Conservation (phyloP, 2,113 vertebrate species). For the Regulus satrapa region DNA sequence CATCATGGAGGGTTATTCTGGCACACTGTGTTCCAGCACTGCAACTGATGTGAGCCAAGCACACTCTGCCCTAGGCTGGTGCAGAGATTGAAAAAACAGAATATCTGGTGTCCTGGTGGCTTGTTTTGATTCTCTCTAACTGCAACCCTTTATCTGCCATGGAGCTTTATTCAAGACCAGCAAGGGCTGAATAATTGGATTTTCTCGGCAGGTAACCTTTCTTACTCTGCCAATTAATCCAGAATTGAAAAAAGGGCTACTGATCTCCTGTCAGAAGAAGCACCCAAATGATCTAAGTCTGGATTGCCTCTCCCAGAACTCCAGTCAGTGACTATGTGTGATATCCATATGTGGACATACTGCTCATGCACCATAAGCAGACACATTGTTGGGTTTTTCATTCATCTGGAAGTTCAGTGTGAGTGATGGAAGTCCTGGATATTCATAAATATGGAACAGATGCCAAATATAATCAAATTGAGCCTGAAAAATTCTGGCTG, state of each 20-base stretch:
- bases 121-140: conserved; percentile 4
- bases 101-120: neutral
- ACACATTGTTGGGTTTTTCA: neutral
- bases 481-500: neutral
- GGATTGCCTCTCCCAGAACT: neutral
- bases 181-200: conserved; percentile 19
- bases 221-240: neutral
- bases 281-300: neutral
- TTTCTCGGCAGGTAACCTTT: conserved; percentile 25
- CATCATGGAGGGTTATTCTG: neutral
- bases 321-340: neutral
- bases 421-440: neutral
- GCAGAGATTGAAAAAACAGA: neutral
- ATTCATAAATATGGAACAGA: neutral
- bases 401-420: neutral
- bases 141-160: neutral
- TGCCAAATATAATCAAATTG: neutral
- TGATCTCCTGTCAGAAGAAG: neutral
- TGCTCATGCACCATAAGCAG: neutral
- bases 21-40: neutral
- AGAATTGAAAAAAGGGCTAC: neutral
- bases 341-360: neutral
- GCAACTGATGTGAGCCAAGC: neutral
- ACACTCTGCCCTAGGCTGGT: neutral
- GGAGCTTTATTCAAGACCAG: neutral